Evolutionary conservation across 2,888 invertebrate species (phyloP).

Genomic region (Tachina fera): DNA sequence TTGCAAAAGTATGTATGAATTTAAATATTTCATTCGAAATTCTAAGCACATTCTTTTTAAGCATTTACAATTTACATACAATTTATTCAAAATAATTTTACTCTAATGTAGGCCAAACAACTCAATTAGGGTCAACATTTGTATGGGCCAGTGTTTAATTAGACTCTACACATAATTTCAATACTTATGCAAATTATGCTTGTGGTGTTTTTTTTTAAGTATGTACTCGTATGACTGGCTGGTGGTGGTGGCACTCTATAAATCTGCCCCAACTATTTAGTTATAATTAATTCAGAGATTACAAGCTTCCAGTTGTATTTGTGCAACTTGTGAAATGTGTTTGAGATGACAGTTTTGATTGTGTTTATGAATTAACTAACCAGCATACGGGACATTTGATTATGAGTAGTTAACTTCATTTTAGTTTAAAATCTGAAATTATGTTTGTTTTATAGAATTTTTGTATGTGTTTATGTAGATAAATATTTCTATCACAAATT

Average conservation of each 20-base stretch:
- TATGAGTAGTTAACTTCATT: conserved; percentile 54
- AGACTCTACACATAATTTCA: conserved; percentile 9
- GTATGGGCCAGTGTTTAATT: conserved; percentile 39
- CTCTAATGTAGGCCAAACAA: conserved; percentile 32
- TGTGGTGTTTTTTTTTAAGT: conserved; percentile 1
- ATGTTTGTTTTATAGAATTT: no score
- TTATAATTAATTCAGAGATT: conserved; percentile 41
- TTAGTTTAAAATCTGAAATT: conserved; percentile 24
- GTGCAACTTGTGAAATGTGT: background rate
- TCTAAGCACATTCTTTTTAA: conserved; percentile 4
- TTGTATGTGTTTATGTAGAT: no score
- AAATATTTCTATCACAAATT: no score
- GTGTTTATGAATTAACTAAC: conserved; percentile 9
- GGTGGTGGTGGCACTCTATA: background rate
- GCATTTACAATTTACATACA: no score
- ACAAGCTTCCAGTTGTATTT: background rate
- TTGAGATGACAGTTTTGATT: conserved; percentile 35
- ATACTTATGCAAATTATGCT: background rate
- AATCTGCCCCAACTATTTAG: background rate
- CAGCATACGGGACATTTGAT: conserved; percentile 52
- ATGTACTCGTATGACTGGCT: background rate
- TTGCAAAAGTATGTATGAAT: background rate
- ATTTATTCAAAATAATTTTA: conserved; percentile 28
- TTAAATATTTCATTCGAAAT: background rate
- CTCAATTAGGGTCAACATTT: conserved; percentile 53